Base-by-base conservation (phyloP, 2,888 invertebrate species). In the Drosophila limbata region DNA sequence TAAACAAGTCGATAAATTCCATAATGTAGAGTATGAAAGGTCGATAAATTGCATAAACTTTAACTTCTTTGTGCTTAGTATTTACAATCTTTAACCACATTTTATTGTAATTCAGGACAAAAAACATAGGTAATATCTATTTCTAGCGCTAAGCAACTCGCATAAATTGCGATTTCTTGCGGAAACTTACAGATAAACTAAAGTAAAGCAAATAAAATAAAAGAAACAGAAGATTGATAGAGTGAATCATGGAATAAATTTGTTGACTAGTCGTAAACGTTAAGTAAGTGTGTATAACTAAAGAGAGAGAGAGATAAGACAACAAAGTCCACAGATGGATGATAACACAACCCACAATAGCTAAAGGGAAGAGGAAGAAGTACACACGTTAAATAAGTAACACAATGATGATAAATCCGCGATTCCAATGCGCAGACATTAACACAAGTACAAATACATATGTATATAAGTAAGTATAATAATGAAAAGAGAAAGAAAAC, bases 341-440 rank as follows among this genome's bases (percentile, higher is more conserved):
- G 60, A 73, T 64, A 63, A 75, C 62, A 74, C 39, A 37, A 33
- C 59, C 40, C 45, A 28, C 28, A 28, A 28, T 28, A 21, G 5
- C 25, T 4, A 37, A 1, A 19, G 1, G n/a, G 33, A 39, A 37
- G 56, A 40, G 59, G 63, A 45, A 55, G 39, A 35, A 56, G 31
- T 28, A 17, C 35, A 57, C 21, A 42, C 53, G 28, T 50, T 45
- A 55, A 60, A 37, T 47, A 37, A 47, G 47, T 44, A 56, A 42
- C 44, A 45, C 66, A 62, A 33, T 9, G 28, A 37, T 79, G 68
- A 79, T 80, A 69, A 80, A 78, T 79, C 80, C 69, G 55, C 68
- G 28, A 45, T 73, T 64, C 39, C 56, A 64, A 79, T 77, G 77
- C 77, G 47, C 31, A 57, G 52, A 65, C 77, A 75, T 48, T 37